Evolutionary conservation across 37 sponge, comb jelly and placozoan genomes (phyloP).

Genomic region (Corticium candelabrum): DNA sequence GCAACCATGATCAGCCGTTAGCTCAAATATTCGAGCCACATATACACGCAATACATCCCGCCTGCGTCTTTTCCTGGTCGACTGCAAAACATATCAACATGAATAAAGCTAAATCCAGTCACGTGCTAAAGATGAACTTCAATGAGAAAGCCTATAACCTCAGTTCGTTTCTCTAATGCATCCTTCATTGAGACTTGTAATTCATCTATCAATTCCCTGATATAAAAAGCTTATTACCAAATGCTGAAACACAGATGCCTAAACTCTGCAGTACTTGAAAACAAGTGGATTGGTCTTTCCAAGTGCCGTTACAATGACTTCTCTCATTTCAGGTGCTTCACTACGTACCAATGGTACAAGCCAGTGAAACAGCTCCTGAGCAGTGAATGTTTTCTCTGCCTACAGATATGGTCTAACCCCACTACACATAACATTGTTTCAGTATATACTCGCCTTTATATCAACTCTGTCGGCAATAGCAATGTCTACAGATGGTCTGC

Average conservation of each 20-base stretch:
- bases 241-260: neutral
- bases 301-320: slow-evolving; percentile 69
- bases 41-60: slow-evolving; percentile 54
- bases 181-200: slow-evolving; percentile 57
- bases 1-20: slow-evolving; percentile 70
- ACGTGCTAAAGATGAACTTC: no score
- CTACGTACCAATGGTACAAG: slow-evolving; percentile 17
- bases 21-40: slow-evolving; percentile 59
- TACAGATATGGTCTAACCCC: neutral
- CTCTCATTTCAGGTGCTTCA: slow-evolving; percentile 46
- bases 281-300: slow-evolving; percentile 62
- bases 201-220: slow-evolving; percentile 65
- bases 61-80: slow-evolving; percentile 21
- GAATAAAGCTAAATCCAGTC: no score
- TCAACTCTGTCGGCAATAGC: slow-evolving; percentile 5
- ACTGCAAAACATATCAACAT: no score
- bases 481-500: neutral
- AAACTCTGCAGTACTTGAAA: slow-evolving; percentile 40
- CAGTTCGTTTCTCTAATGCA: slow-evolving; percentile 49
- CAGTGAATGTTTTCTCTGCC: slow-evolving; percentile 11
- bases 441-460: neutral
- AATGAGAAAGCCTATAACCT: no score
- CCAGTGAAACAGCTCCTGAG: slow-evolving; percentile 29
- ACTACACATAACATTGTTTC: neutral
- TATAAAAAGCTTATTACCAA: neutral